Base-by-base conservation (phyloP, 2,113 vertebrate genomes). In the Oryzias woworae region DNA sequence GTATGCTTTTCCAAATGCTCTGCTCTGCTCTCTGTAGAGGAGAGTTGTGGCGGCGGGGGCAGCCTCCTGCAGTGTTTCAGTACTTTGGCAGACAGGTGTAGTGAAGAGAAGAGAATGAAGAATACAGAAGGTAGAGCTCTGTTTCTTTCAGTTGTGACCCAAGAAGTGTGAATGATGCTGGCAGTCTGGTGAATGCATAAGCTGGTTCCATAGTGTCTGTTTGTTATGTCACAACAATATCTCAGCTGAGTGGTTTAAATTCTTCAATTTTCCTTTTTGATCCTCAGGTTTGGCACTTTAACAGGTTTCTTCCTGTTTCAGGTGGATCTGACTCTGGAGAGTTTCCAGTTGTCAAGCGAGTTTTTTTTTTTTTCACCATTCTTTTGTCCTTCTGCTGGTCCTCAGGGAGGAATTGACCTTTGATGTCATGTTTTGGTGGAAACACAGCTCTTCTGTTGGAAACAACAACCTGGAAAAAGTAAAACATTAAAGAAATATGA, bases 271-370 rank as follows among this genome's bases (percentile, higher is more conserved):
- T 58, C 18, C 16, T 36, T 31, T 49, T 49, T 72, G 45, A 24
- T 23, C 23, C 28, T 41, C 7, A 12, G 36, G 8, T 28, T 28
- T 14, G 56, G 18, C n/a, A 41, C 18, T 36, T 56, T 57, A 22
- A 52, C 22, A 17, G 2, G 58, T 47, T 45, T 36, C 13, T 44
- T 22, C 17, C 53, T 52, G 31, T n/a, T 66, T 72, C 51, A 4
- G 58, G 57, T 71, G 53, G 12, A 14, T 59, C 3, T 48, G 45
- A 31, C 48, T 26, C 68, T 84, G 87, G 80, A 81, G 64, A 5
- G 52, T 62, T 60, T 83, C 85, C 85, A 83, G 71, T 62, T 43
- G 50, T 80, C 87, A 70, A 62, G 78, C 66, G 87, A 74, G 87
- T 69, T 52, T 73, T 87, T 87, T 52, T 73, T 87, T 87, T 80